A percentile compares a stretch with the other conserved stretches of the same genome.
Conservation (phyloP, 2,888 invertebrate species). For the Drosophila limbata region DNA sequence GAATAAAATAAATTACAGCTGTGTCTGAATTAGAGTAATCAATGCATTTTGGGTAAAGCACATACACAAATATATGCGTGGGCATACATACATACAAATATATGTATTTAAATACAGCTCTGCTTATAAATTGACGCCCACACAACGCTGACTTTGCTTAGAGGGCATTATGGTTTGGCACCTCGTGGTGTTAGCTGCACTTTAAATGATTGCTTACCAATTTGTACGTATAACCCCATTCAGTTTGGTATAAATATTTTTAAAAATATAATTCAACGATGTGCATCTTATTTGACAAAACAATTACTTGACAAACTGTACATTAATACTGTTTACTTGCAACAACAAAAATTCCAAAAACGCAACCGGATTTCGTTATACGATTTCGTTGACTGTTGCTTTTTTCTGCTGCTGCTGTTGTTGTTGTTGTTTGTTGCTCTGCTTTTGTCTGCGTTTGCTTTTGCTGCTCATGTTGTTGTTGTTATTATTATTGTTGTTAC, state of each 20-base stretch:
- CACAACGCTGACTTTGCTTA: not conserved
- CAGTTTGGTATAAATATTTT: no score
- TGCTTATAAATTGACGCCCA: constrained; percentile 14
- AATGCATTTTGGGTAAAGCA: not conserved
- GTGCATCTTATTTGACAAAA: not conserved
- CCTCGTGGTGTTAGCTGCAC: constrained; percentile 20
- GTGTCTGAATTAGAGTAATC: not conserved
- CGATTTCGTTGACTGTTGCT: constrained; percentile 50
- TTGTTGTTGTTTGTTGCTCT: constrained; percentile 28
- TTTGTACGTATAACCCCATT: no score
- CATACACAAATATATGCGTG: not conserved
- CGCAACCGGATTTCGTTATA: constrained; percentile 66
- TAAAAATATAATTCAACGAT: not conserved
- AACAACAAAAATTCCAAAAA: constrained; percentile 50
- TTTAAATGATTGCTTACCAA: constrained; percentile 34
- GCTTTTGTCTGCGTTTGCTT: constrained; percentile 30
- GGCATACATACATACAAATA: not conserved
- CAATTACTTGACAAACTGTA: not conserved
- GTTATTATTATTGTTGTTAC: constrained; percentile 11
- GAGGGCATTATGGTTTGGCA: constrained; percentile 5
- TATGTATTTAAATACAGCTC: not conserved
- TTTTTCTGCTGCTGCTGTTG: constrained; percentile 28
- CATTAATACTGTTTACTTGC: constrained; percentile 45
- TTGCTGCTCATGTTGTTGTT: constrained; percentile 23
- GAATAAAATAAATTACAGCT: not conserved